phyloP scores from a whole-genome alignment of 2,797 vertebrate genomes.

The Ficedula albicollis region DNA sequence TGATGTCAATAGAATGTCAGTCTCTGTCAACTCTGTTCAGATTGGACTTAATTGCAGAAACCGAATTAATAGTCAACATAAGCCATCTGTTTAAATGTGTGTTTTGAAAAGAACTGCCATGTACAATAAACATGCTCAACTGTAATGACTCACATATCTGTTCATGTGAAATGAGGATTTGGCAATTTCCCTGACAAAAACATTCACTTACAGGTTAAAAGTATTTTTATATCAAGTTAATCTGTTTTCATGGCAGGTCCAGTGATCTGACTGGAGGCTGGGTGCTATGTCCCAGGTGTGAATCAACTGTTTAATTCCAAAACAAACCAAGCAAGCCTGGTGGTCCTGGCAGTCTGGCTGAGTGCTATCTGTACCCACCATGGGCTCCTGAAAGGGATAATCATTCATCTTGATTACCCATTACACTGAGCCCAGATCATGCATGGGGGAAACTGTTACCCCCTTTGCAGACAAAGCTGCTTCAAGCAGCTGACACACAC shows the following conservation, averaged over 20 bases:
- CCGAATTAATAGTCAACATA: slow-evolving; percentile 65
- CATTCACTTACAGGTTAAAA: neutral
- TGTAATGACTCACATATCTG: slow-evolving; percentile 40
- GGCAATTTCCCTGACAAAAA: slow-evolving; percentile 14
- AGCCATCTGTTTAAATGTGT: slow-evolving; percentile 69
- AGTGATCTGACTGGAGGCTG: neutral
- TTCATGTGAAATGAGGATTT: neutral
- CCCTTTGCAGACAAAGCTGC: neutral
- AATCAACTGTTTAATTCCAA: neutral
- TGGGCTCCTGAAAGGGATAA: neutral
- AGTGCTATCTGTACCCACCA: neutral
- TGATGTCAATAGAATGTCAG: slow-evolving; percentile 48
- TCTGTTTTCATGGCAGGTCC: neutral
- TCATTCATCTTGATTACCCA: neutral
- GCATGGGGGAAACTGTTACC: neutral
- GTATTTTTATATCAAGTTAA: neutral
- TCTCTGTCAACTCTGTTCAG: neutral
- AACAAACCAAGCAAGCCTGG: neutral
- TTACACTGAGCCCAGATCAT: neutral
- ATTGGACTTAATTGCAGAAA: slow-evolving; percentile 58
- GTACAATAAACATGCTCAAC: slow-evolving; percentile 45
- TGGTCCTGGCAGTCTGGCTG: neutral
- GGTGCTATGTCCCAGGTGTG: neutral
- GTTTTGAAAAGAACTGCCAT: slow-evolving; percentile 53
- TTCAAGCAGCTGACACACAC: neutral